These are phyloP conservation scores for Drosophila leontia DNA, from an alignment of 1,140 invertebrate species.

Conservation along the genomic window DNA sequence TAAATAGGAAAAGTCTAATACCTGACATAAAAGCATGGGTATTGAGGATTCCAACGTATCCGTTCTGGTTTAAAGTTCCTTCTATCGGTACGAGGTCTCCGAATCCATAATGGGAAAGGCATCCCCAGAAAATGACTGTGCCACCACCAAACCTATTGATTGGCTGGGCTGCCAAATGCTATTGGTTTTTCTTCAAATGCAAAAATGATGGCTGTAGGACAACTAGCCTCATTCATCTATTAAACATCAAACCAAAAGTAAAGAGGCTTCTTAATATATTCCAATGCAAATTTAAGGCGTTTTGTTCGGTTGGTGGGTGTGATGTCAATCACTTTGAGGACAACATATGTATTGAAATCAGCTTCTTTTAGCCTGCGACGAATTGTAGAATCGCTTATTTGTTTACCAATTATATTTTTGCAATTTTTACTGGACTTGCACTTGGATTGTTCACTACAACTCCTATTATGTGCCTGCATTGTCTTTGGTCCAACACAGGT, in stretches of 20 bases:
- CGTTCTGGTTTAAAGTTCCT: slow-evolving; percentile 1
- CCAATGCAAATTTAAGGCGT: slow-evolving; percentile 9
- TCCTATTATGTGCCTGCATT: slow-evolving; percentile 18
- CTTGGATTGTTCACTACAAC: slow-evolving; percentile 8
- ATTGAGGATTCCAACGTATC: slow-evolving; percentile 15
- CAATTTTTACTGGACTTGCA: slow-evolving; percentile 4
- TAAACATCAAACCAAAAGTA: slow-evolving; percentile 21
- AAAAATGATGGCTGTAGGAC: slow-evolving; percentile 14
- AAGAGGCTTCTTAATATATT: slow-evolving; percentile 22
- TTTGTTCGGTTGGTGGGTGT: slow-evolving; percentile 5
- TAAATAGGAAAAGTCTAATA: neutral
- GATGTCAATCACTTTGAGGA: slow-evolving; percentile 7
- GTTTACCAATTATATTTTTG: slow-evolving; percentile 3
- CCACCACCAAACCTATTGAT: slow-evolving; percentile 3
- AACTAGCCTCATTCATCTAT: slow-evolving; percentile 16
- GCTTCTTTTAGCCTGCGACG: slow-evolving; percentile 11
- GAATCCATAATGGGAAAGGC: slow-evolving; percentile 3
- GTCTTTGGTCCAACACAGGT: slow-evolving; percentile 12
- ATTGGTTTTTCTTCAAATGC: slow-evolving; percentile 12
- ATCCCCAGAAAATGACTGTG: neutral
- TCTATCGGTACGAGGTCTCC: neutral
- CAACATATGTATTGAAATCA: slow-evolving; percentile 6
- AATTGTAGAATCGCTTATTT: slow-evolving; percentile 14
- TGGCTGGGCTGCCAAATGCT: slow-evolving; percentile 7
- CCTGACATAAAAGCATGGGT: slow-evolving; percentile 11